Conservation (phyloP, 2,888 invertebrate species). For the Leptogaster cylindrica region DNA sequence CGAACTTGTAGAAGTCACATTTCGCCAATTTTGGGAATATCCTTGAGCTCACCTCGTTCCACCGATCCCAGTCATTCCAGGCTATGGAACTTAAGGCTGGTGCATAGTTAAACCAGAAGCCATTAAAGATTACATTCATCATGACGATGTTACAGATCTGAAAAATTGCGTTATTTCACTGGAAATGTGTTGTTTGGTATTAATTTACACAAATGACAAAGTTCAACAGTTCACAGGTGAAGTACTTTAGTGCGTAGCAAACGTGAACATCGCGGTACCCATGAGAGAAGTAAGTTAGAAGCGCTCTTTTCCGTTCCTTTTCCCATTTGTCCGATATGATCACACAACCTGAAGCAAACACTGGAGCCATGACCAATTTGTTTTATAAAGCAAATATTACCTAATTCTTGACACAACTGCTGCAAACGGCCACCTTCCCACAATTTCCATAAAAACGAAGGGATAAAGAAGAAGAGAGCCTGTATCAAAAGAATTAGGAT, state of each 20-base stretch:
- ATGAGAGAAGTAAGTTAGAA: slow-evolving; percentile 55
- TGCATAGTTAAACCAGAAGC: slow-evolving; percentile 57
- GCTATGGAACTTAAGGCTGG: slow-evolving; percentile 55
- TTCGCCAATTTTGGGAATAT: slow-evolving; percentile 76
- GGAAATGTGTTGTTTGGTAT: neutral
- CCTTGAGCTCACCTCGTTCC: slow-evolving; percentile 57
- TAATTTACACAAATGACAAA: slow-evolving; percentile 73
- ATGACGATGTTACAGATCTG: slow-evolving; percentile 56
- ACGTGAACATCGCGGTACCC: slow-evolving; percentile 56
- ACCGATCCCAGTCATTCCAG: slow-evolving; percentile 54
- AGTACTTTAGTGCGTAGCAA: slow-evolving; percentile 70
- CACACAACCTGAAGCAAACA: slow-evolving; percentile 22
- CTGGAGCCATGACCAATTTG: too few relatives aligned
- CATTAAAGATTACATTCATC: slow-evolving; percentile 56
- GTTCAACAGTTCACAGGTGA: slow-evolving; percentile 76
- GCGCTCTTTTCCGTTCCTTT: slow-evolving; percentile 49
- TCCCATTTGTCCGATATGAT: slow-evolving; percentile 40
- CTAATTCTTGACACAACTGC: slow-evolving; percentile 56
- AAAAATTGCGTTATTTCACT: neutral
- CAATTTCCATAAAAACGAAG: slow-evolving; percentile 59
- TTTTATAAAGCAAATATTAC: too few relatives aligned
- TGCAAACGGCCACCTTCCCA: slow-evolving; percentile 63
- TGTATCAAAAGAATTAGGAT: slow-evolving; percentile 56
- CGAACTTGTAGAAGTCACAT: slow-evolving; percentile 85
- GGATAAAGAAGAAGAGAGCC: slow-evolving; percentile 56